Percentiles rank a stretch among this genome's conserved stretches.
These are phyloP conservation scores for Heliocidaris tuberculata DNA, from an alignment of 35 echinoderm and acorn worm genomes.

Conservation along the genomic window DNA sequence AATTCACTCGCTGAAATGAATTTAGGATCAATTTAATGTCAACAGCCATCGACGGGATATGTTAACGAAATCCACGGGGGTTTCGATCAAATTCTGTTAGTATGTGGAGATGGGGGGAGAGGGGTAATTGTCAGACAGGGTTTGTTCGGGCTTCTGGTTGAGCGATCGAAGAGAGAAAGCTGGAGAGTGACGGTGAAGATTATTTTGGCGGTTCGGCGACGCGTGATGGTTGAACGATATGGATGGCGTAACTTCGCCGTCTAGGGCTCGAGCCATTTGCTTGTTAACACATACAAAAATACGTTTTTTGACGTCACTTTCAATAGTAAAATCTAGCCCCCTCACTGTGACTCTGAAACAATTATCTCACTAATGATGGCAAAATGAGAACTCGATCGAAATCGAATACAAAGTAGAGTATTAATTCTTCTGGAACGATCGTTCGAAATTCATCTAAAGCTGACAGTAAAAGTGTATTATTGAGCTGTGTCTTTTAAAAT, in stretches of 20 bases:
- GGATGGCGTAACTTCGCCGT: not conserved
- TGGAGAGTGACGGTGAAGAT: conserved; percentile 17
- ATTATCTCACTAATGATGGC: not conserved
- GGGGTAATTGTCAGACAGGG: conserved; percentile 33
- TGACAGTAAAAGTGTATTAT: too few relatives aligned
- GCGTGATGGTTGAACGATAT: not conserved
- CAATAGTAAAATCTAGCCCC: not conserved
- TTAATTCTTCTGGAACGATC: too few relatives aligned
- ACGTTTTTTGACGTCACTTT: not conserved
- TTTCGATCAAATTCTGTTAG: conserved; percentile 50
- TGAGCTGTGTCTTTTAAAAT: not conserved
- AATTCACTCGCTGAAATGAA: conserved; percentile 54
- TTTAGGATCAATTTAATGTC: conserved; percentile 55
- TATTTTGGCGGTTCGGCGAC: conserved; percentile 6
- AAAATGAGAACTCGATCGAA: not conserved
- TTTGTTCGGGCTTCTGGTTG: not conserved
- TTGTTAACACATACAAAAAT: not conserved
- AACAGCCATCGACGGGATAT: conserved; percentile 44
- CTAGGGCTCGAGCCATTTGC: not conserved
- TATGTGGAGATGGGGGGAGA: conserved; percentile 1
- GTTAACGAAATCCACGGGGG: conserved; percentile 41
- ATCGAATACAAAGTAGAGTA: not conserved
- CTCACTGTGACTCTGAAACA: not conserved
- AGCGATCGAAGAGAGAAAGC: not conserved
- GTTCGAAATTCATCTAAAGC: too few relatives aligned